Base-by-base conservation (phyloP, 2,113 vertebrate genomes). In the Halcyon malimbica region DNA sequence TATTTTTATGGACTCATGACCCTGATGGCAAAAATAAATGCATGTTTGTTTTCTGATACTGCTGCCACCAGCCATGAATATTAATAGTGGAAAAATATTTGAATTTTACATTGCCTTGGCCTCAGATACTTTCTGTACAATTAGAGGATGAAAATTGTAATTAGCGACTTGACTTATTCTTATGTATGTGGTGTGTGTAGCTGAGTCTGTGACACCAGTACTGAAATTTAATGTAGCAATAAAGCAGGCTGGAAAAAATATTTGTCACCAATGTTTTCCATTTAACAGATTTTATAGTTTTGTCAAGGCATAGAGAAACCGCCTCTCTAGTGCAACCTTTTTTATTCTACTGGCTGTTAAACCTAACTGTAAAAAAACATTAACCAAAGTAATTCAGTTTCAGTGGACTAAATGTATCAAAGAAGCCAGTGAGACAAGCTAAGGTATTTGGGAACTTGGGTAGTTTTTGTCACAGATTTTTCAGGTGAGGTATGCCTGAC, bases 181-280 rank as follows among this genome's bases (percentile, higher is more conserved):
- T 1, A 1, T 70, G 59, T 50, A 42, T 44, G 11, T 59, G 39
- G 7, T 0, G 0, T 33, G 21, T 65, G 16, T 53, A 26, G 9
- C 68, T 68, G 60, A 50, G 39, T 44, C 16, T 83, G 29, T 62
- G 78, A 70, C 33, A 89, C 41, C 21, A 44, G 0, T 69, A n/a
- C 13, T 4, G 14, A 37, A 63, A 91, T 71, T 57, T 62, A 41
- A 37, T 41, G n/a, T 57, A 57, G 19, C 53, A 62, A 3, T 57
- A 76, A 57, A 84, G 19, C 44, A 84, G 26, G 9, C 54, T 77
- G 46, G 53, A 73, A 85, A 81, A 93, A 88, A 53, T 46, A 48
- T 35, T 64, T 25, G 2, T 29, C 21, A 50, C 16, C 15, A 13
- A 0, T 48, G 20, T 41, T 86, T 88, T 70, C 48, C 69, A 35